phyloP scores from a whole-genome alignment of 2,888 invertebrate genomes.

The Ophion ellenae region DNA sequence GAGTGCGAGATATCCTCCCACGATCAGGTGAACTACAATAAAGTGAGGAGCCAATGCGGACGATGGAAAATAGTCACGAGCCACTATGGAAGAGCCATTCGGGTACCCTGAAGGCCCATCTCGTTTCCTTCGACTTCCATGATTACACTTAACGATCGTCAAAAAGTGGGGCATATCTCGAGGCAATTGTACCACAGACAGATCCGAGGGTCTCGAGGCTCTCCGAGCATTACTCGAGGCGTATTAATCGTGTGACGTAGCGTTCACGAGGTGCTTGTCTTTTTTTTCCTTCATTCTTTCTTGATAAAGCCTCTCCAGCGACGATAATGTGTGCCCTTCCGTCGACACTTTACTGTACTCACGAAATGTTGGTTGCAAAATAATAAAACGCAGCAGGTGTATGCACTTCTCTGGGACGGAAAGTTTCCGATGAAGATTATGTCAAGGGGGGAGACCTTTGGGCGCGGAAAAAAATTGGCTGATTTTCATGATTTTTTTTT shows the following conservation, averaged over 20 bases:
- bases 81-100: slow-evolving; percentile 53
- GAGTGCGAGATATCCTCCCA: slow-evolving; percentile 24
- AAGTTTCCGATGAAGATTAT: too few relatives aligned
- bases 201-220: slow-evolving; percentile 34
- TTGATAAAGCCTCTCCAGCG: slow-evolving; percentile 1
- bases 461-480: too few relatives aligned
- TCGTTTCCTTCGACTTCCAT: slow-evolving; percentile 57
- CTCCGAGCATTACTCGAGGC: slow-evolving; percentile 24
- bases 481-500: too few relatives aligned
- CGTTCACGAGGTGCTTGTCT: slow-evolving; percentile 24
- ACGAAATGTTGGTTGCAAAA: slow-evolving; percentile 24
- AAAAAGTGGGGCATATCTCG: slow-evolving; percentile 72
- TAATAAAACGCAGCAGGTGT: slow-evolving; percentile 20
- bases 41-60: slow-evolving; percentile 53
- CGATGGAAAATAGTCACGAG: slow-evolving; percentile 59
- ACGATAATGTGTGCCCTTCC: slow-evolving; percentile 44
- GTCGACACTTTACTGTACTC: neutral
- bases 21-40: slow-evolving; percentile 49
- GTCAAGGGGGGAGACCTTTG: too few relatives aligned
- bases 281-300: slow-evolving; percentile 15
- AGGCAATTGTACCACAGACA: slow-evolving; percentile 64
- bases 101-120: slow-evolving; percentile 61
- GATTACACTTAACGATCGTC: slow-evolving; percentile 61
- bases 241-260: slow-evolving; percentile 30
- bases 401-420: neutral